Conservation (phyloP, 2,888 invertebrate species). For the Argyresthia goedartella region DNA sequence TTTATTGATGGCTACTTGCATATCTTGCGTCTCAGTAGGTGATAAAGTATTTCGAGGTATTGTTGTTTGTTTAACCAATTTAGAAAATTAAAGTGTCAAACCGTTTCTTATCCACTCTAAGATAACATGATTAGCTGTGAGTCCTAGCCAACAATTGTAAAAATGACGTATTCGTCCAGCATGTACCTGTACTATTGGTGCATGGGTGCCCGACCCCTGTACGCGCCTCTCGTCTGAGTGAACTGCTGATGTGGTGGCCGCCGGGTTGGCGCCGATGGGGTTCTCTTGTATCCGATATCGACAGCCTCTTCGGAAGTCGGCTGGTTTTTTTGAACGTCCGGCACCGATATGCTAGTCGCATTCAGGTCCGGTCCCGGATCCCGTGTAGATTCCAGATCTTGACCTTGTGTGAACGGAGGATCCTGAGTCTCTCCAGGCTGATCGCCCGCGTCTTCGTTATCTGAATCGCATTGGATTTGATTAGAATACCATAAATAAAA, state of each 20-base stretch:
- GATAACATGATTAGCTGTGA: slow-evolving; percentile 6
- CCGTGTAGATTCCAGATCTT: not conserved
- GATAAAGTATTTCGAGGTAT: not conserved
- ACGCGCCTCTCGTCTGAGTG: not conserved
- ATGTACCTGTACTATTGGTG: slow-evolving; percentile 7
- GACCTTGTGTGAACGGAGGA: not conserved
- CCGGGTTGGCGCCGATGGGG: not conserved
- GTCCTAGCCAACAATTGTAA: slow-evolving; percentile 7
- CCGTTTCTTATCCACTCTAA: slow-evolving; percentile 9
- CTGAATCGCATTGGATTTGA: not conserved
- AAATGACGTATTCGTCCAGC: slow-evolving; percentile 8
- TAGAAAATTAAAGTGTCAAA: slow-evolving; percentile 7
- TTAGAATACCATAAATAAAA: not conserved
- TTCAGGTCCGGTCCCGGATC: not conserved
- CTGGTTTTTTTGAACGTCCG: slow-evolving; percentile 12
- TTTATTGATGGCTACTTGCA: slow-evolving; percentile 7
- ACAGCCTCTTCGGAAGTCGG: too few species aligned
- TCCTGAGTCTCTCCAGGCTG: not conserved
- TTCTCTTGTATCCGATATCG: not conserved
- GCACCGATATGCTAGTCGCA: slow-evolving; percentile 7
- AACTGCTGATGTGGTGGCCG: not conserved
- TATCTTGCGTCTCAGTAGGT: not conserved
- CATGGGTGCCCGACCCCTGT: not conserved
- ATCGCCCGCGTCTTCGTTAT: not conserved
- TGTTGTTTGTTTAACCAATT: not conserved